Evolutionary conservation across 1,140 invertebrate genomes (phyloP), one percentile per base, ranked within the genome.

Genomic region (Cherax quadricarinatus): DNA sequence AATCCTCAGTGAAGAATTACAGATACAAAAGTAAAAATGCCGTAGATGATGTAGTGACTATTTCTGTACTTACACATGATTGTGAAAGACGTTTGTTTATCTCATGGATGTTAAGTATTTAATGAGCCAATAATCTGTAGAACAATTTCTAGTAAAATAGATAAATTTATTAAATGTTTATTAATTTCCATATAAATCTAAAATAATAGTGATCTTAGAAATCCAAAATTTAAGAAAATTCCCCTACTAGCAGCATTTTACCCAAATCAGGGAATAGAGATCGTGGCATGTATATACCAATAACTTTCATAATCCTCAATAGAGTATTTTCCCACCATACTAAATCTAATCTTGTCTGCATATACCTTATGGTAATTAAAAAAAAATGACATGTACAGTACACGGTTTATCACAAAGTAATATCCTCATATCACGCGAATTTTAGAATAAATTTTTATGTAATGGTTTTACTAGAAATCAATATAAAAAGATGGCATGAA

Each of bases 11-110:
- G 88, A 82, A 88, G 88, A 83, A 83, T n/a, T 82, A 87, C 86
- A 84, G 73, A 85, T 90, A 90, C 88, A 90, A 90, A 90, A 90
- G 88, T 90, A 85, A 90, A 85, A 90, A 90, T 90, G 85, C 88
- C 57, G 62, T 90, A 82, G 81, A 66, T 73, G 88, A 10, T 62
- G 88, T n/a, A 60, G 80, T 41, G 60, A 82, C 80, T 62, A 70
- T 88, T 62, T 81, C 75, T 49, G 73, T 30, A 49, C 21, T 57
- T 49, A 79, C 62, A 18, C 21, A 66, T 66, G 18, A 66, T 18
- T 16, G 62, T 66, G 62, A 57, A 79, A 51, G 30, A 51, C 80
- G 21, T 48, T 57, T 57, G 9, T 57, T 9, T 10, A 9, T 10
- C 6, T 57, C 53, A 57, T 57, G 53, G 14, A 57, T 41, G 30